Evolutionary conservation across 2,888 invertebrate genomes (phyloP).

Genomic region (Oegoconia quadripuncta): DNA sequence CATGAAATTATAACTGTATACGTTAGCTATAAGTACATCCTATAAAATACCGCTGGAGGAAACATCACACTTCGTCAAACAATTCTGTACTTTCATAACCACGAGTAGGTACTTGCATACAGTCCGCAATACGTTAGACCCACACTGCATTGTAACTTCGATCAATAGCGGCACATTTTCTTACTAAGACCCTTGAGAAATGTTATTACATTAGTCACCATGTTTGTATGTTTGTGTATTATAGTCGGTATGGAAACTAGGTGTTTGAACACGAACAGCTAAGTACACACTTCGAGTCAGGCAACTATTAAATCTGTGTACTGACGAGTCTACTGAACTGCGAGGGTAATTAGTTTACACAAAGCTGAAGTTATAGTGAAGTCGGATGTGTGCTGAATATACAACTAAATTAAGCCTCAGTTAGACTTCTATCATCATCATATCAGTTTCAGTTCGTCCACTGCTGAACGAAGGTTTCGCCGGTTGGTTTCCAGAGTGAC

Average conservation of each 20-base stretch:
- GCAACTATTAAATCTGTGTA: constrained; percentile 1
- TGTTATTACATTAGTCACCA: constrained; percentile 3
- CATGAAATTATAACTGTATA: no score
- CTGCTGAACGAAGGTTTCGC: no score
- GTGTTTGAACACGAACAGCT: constrained; percentile 1
- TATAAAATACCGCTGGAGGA: no score
- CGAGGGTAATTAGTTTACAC: constrained; percentile 6
- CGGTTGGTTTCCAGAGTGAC: no score
- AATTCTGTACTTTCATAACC: no score
- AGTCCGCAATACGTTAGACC: constrained; percentile 2
- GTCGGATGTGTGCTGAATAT: background rate
- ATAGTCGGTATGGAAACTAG: constrained; percentile 8
- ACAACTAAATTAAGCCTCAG: no score
- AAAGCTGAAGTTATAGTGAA: background rate
- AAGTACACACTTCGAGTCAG: constrained; percentile 2
- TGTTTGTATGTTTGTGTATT: constrained; percentile 3
- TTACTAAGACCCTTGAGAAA: constrained; percentile 1
- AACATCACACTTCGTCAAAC: background rate
- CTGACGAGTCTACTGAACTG: background rate
- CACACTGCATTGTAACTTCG: constrained; percentile 7
- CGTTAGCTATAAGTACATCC: no score
- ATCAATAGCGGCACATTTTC: constrained; percentile 8
- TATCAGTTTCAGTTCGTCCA: no score
- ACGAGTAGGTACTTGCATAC: no score
- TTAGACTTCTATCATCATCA: no score